A percentile compares a stretch with the other conserved stretches of the same genome.
phyloP scores from a whole-genome alignment of 2,888 invertebrate genomes.

The Leucophenga maculata region DNA sequence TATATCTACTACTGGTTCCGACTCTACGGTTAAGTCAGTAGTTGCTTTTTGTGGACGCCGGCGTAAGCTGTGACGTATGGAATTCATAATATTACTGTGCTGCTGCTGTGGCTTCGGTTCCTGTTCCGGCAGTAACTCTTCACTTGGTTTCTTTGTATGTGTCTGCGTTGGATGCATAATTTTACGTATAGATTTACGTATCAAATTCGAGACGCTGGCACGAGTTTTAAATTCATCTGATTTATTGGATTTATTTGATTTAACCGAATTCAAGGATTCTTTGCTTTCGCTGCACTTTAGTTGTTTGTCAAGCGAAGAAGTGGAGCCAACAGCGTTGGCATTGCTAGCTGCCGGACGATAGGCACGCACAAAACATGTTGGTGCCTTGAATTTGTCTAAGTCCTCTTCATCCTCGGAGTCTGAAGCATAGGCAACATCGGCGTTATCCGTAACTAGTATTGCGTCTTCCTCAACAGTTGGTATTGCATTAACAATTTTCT shows the following conservation, averaged over 20 bases:
- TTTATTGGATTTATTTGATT: constrained; percentile 48
- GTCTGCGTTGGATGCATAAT: constrained; percentile 59
- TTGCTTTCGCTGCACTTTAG: constrained; percentile 44
- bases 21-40: neutral
- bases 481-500: neutral
- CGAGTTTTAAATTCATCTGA: constrained; percentile 43
- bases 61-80: constrained; percentile 68
- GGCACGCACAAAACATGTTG: constrained; percentile 68
- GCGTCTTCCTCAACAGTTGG: neutral
- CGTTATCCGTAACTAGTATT: constrained; percentile 9
- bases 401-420: constrained; percentile 52
- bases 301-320: neutral
- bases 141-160: neutral
- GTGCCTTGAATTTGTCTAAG: constrained; percentile 62
- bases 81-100: constrained; percentile 42
- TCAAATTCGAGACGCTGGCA: constrained; percentile 56
- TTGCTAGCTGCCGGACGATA: constrained; percentile 59
- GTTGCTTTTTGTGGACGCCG: constrained; percentile 54
- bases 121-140: neutral
- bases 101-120: constrained; percentile 11
- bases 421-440: constrained; percentile 53
- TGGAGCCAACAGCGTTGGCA: too few relatives aligned
- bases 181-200: constrained; percentile 69
- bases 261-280: constrained; percentile 54
- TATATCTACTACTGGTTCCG: constrained; percentile 46